Conservation (phyloP, 2,113 vertebrate genomes). For the Nicator chloris region DNA sequence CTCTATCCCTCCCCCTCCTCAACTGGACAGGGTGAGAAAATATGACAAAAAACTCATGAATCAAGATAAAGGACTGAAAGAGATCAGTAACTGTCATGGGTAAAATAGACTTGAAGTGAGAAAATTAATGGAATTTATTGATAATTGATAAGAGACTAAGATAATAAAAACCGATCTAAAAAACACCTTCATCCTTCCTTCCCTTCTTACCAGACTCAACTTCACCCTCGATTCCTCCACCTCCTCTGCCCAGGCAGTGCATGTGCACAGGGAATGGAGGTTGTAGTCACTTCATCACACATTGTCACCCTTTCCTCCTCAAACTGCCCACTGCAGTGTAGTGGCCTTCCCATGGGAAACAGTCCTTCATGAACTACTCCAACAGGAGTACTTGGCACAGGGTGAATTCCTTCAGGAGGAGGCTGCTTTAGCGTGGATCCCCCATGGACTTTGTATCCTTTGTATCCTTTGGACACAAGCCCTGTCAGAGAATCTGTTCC, state of each 20-base stretch:
- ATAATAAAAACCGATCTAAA: not conserved
- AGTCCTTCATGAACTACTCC: not conserved
- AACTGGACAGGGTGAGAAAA: not conserved
- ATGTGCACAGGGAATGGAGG: not conserved
- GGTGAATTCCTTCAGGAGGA: not conserved
- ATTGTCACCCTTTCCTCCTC: rapidly evolving
- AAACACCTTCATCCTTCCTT: not conserved
- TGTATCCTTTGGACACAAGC: too few relatives aligned
- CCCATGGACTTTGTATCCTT: not conserved
- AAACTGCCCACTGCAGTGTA: rapidly evolving
- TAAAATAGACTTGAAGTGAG: not conserved
- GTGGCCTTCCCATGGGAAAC: not conserved
- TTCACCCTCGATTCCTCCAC: rapidly evolving
- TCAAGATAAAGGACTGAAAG: not conserved
- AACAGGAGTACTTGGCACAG: not conserved
- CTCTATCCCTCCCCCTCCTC: rapidly evolving
- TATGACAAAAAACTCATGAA: not conserved
- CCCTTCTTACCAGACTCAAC: not conserved
- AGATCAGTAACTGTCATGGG: not conserved
- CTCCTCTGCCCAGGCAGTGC: rapidly evolving
- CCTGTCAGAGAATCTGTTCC: not conserved
- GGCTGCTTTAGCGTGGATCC: rapidly evolving
- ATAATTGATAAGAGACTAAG: not conserved
- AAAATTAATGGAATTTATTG: not conserved
- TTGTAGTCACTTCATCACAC: rapidly evolving